Percentiles rank a stretch among this genome's conserved stretches.
Evolutionary conservation across 2,888 invertebrate genomes (phyloP).

Genomic region (Troides helena): DNA sequence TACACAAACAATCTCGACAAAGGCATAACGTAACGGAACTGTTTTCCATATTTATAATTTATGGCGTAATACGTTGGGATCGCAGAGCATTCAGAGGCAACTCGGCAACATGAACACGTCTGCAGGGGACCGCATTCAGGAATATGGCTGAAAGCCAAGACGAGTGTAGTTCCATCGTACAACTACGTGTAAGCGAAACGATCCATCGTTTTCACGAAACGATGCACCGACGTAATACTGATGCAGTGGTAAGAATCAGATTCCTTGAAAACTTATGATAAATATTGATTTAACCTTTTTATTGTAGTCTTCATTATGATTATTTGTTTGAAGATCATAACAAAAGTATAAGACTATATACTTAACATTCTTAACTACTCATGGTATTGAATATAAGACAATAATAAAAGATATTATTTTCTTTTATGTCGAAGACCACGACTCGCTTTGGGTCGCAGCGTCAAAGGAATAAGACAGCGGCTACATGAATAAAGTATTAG

Average conservation of each 20-base stretch:
- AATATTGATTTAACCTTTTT: background rate
- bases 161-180: background rate
- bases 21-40: slow-evolving; percentile 4
- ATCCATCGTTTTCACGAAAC: slow-evolving; percentile 7
- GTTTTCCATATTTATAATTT: slow-evolving; percentile 28
- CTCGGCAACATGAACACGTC: slow-evolving; percentile 34
- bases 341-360: too few species aligned
- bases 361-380: too few species aligned
- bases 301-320: background rate
- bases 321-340: too few species aligned
- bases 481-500: background rate
- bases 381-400: too few species aligned
- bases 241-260: background rate
- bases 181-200: slow-evolving; percentile 16
- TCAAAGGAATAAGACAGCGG: too few species aligned
- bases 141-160: slow-evolving; percentile 34
- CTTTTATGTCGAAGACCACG: too few species aligned
- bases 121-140: slow-evolving; percentile 38
- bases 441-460: too few species aligned
- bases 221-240: background rate
- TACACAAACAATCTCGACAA: slow-evolving; percentile 22
- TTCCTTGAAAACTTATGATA: background rate
- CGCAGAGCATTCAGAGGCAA: slow-evolving; percentile 29
- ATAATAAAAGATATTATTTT: too few species aligned
- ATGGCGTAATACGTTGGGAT: slow-evolving; percentile 35